Conservation (phyloP, 2,113 vertebrate species). For the Syngnathoides biaculeatus region DNA sequence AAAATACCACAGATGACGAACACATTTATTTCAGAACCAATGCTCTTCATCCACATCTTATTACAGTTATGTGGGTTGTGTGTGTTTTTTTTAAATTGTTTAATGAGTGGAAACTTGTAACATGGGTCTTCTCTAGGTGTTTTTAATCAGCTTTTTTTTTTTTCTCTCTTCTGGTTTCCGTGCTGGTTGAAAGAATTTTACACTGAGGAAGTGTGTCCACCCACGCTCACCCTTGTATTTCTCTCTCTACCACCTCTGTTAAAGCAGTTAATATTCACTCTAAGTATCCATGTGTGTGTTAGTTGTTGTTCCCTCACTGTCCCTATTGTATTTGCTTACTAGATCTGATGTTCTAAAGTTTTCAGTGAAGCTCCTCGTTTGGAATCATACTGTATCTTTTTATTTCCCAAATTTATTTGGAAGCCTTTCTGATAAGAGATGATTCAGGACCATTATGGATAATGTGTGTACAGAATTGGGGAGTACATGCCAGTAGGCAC, state of each 20-base stretch:
- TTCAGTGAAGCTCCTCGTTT: constrained; percentile 8
- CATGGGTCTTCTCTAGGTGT: constrained; percentile 45
- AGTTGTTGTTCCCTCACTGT: constrained; percentile 28
- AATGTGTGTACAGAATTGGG: constrained; percentile 19
- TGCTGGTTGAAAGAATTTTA: constrained; percentile 62
- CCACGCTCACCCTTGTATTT: constrained; percentile 53
- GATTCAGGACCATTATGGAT: constrained; percentile 21
- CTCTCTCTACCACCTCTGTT: constrained; percentile 46
- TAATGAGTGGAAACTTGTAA: constrained; percentile 24
- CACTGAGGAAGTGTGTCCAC: constrained; percentile 71
- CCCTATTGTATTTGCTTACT: constrained; percentile 7
- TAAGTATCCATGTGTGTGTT: constrained; percentile 9
- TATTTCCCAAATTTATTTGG: constrained; percentile 18
- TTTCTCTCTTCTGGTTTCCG: constrained; percentile 46
- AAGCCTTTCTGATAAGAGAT: constrained; percentile 17
- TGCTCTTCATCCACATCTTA: too few relatives aligned
- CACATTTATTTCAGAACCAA: too few relatives aligned
- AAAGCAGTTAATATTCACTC: constrained; percentile 36
- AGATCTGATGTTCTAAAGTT: constrained; percentile 24
- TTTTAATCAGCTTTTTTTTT: constrained; percentile 52
- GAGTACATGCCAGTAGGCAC: constrained; percentile 24
- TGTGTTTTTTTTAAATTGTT: too few relatives aligned
- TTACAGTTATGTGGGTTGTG: too few relatives aligned
- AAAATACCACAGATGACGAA: too few relatives aligned
- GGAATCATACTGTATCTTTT: background rate